These are phyloP conservation scores for Blastobasis lacticolella DNA, from an alignment of 2,888 invertebrate species.

Conservation along the genomic window DNA sequence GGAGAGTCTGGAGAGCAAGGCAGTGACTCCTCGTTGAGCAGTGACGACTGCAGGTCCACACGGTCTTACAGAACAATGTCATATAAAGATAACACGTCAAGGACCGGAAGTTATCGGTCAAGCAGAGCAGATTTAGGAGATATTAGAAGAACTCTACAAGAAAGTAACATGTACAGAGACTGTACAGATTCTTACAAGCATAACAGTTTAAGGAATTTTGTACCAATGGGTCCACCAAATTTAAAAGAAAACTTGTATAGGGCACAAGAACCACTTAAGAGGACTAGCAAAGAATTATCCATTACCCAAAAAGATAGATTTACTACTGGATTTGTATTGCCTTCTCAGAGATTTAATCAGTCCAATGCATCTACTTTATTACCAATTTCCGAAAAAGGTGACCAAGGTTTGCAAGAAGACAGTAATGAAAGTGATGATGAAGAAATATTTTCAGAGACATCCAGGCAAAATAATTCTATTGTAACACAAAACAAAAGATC, in stretches of 20 bases:
- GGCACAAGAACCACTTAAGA: conserved; percentile 7
- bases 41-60: conserved; percentile 44
- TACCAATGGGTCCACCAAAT: conserved; percentile 14
- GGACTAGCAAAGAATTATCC: conserved; percentile 13
- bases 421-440: conserved; percentile 26
- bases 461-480: background rate
- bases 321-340: conserved; percentile 35
- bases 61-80: conserved; percentile 31
- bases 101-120: conserved; percentile 28
- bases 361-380: background rate
- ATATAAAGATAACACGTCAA: conserved; percentile 26
- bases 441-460: conserved; percentile 33
- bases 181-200: conserved; percentile 30
- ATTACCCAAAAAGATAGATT: conserved; percentile 40
- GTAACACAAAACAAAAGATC: conserved; percentile 19
- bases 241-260: background rate
- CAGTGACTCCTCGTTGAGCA: conserved; percentile 51
- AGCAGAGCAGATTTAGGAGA: conserved; percentile 27
- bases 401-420: no score
- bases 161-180: conserved; percentile 29
- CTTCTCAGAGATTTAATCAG: conserved; percentile 46
- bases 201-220: conserved; percentile 29
- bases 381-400: conserved; percentile 8
- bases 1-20: conserved; percentile 50
- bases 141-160: conserved; percentile 25